Percentiles rank a stretch among this genome's conserved stretches.
phyloP scores from a whole-genome alignment of 2,888 invertebrate genomes.

The Cerceris ruficornis region DNA sequence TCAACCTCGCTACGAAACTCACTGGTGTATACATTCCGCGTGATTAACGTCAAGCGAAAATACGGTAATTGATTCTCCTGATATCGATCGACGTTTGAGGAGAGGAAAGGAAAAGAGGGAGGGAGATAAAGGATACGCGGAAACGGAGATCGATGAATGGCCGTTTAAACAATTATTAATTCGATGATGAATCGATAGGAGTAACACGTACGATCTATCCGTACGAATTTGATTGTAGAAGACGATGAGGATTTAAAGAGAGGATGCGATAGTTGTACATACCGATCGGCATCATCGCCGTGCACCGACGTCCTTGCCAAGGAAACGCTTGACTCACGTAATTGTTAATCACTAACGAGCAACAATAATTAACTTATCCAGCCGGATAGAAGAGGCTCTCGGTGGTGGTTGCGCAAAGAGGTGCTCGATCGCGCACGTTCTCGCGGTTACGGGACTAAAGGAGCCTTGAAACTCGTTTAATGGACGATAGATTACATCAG shows the following conservation, averaged over 20 bases:
- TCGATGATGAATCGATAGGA: too few relatives aligned
- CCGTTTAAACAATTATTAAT: too few relatives aligned
- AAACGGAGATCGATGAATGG: too few relatives aligned
- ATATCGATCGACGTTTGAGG: too few relatives aligned
- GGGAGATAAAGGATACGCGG: too few relatives aligned
- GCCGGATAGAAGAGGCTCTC: slow-evolving; percentile 54
- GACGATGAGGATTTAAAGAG: slow-evolving; percentile 31
- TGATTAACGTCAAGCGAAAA: neutral
- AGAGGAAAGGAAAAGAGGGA: too few relatives aligned
- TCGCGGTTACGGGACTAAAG: slow-evolving; percentile 55
- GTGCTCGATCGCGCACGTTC: slow-evolving; percentile 53
- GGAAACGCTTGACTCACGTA: slow-evolving; percentile 73
- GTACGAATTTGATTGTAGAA: slow-evolving; percentile 10
- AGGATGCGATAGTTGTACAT: slow-evolving; percentile 28
- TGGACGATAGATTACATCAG: slow-evolving; percentile 75
- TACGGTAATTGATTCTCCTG: too few relatives aligned
- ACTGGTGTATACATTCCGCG: neutral
- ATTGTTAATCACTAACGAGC: slow-evolving; percentile 77
- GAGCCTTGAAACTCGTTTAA: slow-evolving; percentile 74
- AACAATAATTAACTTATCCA: slow-evolving; percentile 77
- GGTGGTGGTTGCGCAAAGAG: slow-evolving; percentile 66
- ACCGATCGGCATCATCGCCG: slow-evolving; percentile 48
- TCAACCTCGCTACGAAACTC: neutral
- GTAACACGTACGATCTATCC: neutral
- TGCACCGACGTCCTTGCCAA: slow-evolving; percentile 73